Base-by-base conservation (phyloP, 53 echinoderm and acorn worm species). In the Hippasteria phrygiana region DNA sequence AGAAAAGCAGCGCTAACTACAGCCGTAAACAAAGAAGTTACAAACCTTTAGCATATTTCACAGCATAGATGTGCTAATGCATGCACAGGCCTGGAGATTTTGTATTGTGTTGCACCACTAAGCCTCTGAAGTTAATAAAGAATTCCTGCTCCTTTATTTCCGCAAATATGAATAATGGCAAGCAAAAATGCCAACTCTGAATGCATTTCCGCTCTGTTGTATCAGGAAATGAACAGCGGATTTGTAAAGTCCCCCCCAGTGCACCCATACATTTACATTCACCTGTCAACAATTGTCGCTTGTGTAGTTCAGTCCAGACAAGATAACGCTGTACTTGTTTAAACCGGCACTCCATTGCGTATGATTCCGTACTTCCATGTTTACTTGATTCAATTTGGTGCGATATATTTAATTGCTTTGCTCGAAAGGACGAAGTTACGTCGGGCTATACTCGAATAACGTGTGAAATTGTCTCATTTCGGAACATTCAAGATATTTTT, bases 331-430 rank as follows among this genome's bases (percentile, higher is more conserved):
- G 54, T 75, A n/a, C n/a, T n/a, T n/a, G n/a, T n/a, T n/a, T 69
- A 36, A 35, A 32, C 37, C 16, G 8, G 13, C 8, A 48, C 7
- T 69, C 6, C 31, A 17, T 33, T 26, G n/a, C 8, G n/a, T 22
- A 59, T 26, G 17, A 59, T 7, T 59, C 59, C 8, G 16, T 53
- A 53, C 76, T 76, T 53, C 76, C 76, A 53, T 53, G 14, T 67
- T 76, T 29, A 76, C 76, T 76, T 31, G 34, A 27, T 75, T 48
- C 27, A 17, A 48, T 76, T 76, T 76, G 48, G 76, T 76, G 76
- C 34, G 76, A 53, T 54, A 51, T 16, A 28, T 48, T 76, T 33
- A 7, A 45, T 43, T 45, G 9, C 51, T 17, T 47, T 20, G 1
- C 20, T 34, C 31, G 2, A 59, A 59, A 17, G 54, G 11, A 45